Percentiles rank a stretch among this genome's conserved stretches.
Evolutionary conservation across 2,797 vertebrate genomes (phyloP).

Genomic region (Acanthornis magna): DNA sequence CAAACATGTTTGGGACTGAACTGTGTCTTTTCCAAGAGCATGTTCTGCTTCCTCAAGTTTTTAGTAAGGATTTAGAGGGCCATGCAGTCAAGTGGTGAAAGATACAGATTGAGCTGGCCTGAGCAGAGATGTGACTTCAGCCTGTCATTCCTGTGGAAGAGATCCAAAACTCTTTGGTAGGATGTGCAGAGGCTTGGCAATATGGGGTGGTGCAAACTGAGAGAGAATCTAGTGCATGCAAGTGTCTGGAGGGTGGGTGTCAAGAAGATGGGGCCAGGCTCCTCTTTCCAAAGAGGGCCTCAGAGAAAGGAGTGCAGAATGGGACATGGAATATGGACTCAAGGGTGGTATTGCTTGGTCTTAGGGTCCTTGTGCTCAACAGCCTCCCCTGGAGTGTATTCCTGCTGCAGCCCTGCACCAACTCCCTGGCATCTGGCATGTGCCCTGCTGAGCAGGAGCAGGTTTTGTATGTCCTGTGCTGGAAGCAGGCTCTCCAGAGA

Average conservation of each 20-base stretch:
- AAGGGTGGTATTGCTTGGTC: not conserved
- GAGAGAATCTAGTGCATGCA: not conserved
- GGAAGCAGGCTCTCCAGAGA: not conserved
- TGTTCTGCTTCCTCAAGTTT: not conserved
- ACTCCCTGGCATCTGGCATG: not conserved
- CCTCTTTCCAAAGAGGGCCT: not conserved
- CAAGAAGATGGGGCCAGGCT: not conserved
- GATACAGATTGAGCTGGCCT: not conserved
- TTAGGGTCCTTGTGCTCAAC: not conserved
- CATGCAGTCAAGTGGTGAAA: not conserved
- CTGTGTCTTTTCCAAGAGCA: not conserved
- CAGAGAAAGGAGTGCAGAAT: fast-evolving
- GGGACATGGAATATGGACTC: fast-evolving
- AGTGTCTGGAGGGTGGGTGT: not conserved
- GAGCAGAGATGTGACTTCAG: not conserved
- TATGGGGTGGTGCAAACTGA: not conserved
- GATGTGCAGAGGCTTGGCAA: not conserved
- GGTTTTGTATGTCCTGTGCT: not conserved
- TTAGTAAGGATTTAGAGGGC: not conserved
- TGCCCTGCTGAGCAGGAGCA: not conserved
- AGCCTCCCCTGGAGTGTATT: not conserved
- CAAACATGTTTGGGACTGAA: not conserved
- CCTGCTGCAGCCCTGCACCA: not conserved
- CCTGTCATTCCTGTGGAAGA: not conserved
- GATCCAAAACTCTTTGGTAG: not conserved